Evolutionary conservation across 2,113 vertebrate genomes (phyloP), one percentile per base, ranked within the genome.

Genomic region (Sus scrofa): DNA sequence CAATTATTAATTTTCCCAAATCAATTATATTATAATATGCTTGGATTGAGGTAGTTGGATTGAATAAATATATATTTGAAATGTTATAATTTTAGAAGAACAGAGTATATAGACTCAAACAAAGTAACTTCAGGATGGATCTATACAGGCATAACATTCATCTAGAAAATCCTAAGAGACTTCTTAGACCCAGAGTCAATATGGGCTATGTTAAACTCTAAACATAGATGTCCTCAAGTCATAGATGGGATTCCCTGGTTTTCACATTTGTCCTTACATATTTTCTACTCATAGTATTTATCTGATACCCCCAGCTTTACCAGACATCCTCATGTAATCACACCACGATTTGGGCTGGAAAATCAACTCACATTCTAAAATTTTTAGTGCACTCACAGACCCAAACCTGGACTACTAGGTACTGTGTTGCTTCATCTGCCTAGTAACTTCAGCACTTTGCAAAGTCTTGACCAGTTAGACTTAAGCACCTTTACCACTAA

Each of bases 101-200:
- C 74, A 81, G 62, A 86, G 13, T 2, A 60, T 54, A 52, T 20
- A 74, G 18, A 79, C 19, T 73, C 16, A 91, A 58, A 34, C 62
- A 79, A 78, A 89, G 19, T 89, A 81, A 54, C 1, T 26, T 74
- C 77, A 13, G 4, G 7, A 13, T 89, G 16, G 0, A 74, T 68
- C 58, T 90, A 62, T 71, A 67, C 39, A 89, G 12, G 85, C 52
- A 20, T 62, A 89, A 20, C 68, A 85, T 86, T 89, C 95, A 81
- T 44, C 18, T 78, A 70, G 67, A 90, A 89, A 74, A 75, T 63
- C 13, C n/a, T 81, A 81, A 86, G 14, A 93, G 27, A 52, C 32
- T 44, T 8, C n/a, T 89, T 89, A 54, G 32, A 74, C 1, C 58
- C 27, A 62, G 20, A 81, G 44, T 93, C 73, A 95, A 75, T 19